Evolutionary conservation across 2,797 vertebrate genomes (phyloP).

Genomic region (Hybognathus amarus): DNA sequence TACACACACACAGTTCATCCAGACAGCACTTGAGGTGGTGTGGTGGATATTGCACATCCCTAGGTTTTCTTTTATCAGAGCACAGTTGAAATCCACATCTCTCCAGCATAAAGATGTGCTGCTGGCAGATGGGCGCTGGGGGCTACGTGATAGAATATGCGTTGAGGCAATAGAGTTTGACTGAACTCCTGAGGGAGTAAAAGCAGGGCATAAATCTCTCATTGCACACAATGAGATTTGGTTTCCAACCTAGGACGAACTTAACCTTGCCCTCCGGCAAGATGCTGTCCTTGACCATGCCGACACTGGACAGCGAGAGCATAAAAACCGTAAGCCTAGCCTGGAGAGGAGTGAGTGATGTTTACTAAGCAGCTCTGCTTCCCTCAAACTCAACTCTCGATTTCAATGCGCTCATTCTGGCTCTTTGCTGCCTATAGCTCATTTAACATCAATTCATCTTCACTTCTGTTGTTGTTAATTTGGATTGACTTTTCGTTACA

Average conservation of each 20-base stretch:
- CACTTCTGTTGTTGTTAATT: slow-evolving; percentile 65
- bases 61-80: slow-evolving; percentile 14
- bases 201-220: slow-evolving; percentile 2
- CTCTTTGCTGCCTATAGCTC: slow-evolving; percentile 49
- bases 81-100: slow-evolving; percentile 20
- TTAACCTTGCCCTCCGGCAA: slow-evolving; percentile 37
- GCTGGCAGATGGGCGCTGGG: neutral
- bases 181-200: neutral
- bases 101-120: slow-evolving; percentile 18
- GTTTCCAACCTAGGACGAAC: slow-evolving; percentile 30
- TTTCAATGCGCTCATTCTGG: slow-evolving; percentile 70
- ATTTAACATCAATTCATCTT: slow-evolving; percentile 63
- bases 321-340: slow-evolving; percentile 18
- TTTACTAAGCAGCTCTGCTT: slow-evolving; percentile 34
- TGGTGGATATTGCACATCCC: neutral
- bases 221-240: slow-evolving; percentile 28
- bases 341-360: slow-evolving; percentile 35
- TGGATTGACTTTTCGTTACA: slow-evolving; percentile 77
- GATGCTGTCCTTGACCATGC: slow-evolving; percentile 29
- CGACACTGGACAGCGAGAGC: neutral
- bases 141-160: neutral
- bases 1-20: neutral
- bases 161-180: neutral
- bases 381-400: slow-evolving; percentile 58
- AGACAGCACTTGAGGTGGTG: neutral